Evolutionary conservation across 2,113 vertebrate species (phyloP).

Genomic region (Hirundichthys speculiger): DNA sequence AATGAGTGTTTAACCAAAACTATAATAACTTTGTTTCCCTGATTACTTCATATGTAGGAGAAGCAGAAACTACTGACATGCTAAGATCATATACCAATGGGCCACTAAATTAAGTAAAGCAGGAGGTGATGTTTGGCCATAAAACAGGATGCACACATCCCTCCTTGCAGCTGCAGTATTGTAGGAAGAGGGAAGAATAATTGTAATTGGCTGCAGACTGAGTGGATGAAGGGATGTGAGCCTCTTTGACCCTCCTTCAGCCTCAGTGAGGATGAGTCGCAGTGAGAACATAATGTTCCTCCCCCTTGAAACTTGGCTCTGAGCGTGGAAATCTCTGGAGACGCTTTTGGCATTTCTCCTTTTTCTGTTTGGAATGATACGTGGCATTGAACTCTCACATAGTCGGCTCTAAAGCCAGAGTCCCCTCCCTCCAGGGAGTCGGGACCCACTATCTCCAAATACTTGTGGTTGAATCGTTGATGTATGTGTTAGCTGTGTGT

Average conservation of each 20-base stretch:
- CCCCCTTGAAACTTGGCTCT: constrained; percentile 61
- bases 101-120: constrained; percentile 21
- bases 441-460: constrained; percentile 21
- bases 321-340: constrained; percentile 57
- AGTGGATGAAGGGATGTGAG: constrained; percentile 27
- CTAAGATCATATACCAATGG: neutral
- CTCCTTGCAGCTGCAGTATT: constrained; percentile 14
- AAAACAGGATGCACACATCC: constrained; percentile 3
- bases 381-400: constrained; percentile 82
- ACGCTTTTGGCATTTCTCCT: constrained; percentile 66
- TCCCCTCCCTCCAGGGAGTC: constrained; percentile 1
- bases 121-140: constrained; percentile 5
- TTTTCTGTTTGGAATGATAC: constrained; percentile 67
- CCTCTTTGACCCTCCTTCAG: constrained; percentile 52
- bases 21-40: neutral
- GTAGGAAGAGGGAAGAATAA: constrained; percentile 6
- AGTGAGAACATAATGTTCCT: constrained; percentile 77
- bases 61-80: too few relatives aligned
- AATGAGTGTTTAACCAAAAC: neutral
- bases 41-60: constrained; percentile 14
- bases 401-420: constrained; percentile 73
- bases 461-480: constrained; percentile 12
- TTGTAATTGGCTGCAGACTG: constrained; percentile 9
- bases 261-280: constrained; percentile 37
- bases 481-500: neutral